Evolutionary conservation across 1,140 invertebrate species (phyloP), one percentile per base, ranked within the genome.

Genomic region (Sarcophaga bullata): DNA sequence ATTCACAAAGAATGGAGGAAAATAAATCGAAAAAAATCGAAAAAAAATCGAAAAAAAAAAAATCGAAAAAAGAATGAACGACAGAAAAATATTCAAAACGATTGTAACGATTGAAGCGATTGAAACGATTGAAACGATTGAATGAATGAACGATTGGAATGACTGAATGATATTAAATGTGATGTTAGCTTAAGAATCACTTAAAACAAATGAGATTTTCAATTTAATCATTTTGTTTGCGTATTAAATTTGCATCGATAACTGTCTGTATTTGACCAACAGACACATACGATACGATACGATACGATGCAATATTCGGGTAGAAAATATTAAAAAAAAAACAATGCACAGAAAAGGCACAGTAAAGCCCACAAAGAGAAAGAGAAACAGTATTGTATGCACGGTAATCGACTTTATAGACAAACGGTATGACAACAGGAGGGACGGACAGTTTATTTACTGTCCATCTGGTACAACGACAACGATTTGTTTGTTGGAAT

Each of bases 201-300:
- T 78, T 78, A 78, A 78, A 52, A 78, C 75, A 75, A 86, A 87
- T 89, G 87, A 88, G 87, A 89, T 89, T 89, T 89, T 87, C 87
- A 88, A 88, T 88, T 88, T 88, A 87, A 84, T 85, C 86, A 87
- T 85, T 80, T 86, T 89, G 87, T 89, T 89, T 89, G 86, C 87
- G 87, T 89, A 89, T 89, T 89, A 89, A 89, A 89, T 89, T 89
- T 89, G 87, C 87, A 89, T 89, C 86, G 87, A 88, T 89, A 89
- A 89, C 87, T 89, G 87, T 89, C 87, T 89, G 87, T 89, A 89
- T 89, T 68, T 89, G 87, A 89, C 87, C 87, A 86, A 88, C 86
- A 88, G 88, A 86, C 62, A 68, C 62, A 68, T 9, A 68, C 62
- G 62, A 68, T 25, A n/a, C 54, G n/a, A 68, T 37, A 37, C 25